These are phyloP conservation scores for Beaufortia kweichowensis DNA, from an alignment of 2,113 vertebrate genomes.

Conservation along the genomic window DNA sequence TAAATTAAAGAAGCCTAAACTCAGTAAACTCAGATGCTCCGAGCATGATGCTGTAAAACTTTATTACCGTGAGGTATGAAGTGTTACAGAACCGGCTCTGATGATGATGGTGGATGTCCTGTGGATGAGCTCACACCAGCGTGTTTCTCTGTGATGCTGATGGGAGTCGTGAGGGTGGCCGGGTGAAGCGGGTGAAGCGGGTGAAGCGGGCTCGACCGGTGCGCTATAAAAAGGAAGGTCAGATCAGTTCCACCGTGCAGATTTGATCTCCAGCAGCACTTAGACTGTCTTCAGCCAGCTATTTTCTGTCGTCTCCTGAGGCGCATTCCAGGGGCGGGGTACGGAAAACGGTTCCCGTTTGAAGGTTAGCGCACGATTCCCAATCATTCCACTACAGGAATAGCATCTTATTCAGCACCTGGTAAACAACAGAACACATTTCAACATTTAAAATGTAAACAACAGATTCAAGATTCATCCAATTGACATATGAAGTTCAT, in stretches of 20 bases:
- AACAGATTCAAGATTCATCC: too few species aligned
- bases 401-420: conserved; percentile 41
- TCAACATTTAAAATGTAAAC: too few species aligned
- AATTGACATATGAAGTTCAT: too few species aligned
- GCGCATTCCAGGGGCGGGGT: conserved; percentile 12
- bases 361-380: neutral
- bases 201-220: conserved; percentile 52
- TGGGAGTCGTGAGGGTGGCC: conserved; percentile 62
- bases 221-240: conserved; percentile 55
- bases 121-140: neutral
- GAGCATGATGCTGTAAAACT: too few species aligned
- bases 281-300: conserved; percentile 21
- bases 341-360: neutral
- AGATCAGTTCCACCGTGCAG: conserved; percentile 54
- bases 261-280: conserved; percentile 61
- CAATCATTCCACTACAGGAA: conserved; percentile 24
- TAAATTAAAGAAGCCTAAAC: too few species aligned
- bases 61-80: too few species aligned
- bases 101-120: too few species aligned
- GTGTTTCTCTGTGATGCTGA: conserved; percentile 46
- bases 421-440: neutral
- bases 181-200: conserved; percentile 47
- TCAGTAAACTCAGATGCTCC: too few species aligned
- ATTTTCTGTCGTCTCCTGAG: conserved; percentile 33
- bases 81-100: too few species aligned